A percentile compares a stretch with the other conserved stretches of the same genome.
phyloP scores from a whole-genome alignment of 1,140 invertebrate species.

The Heliothis virescens region DNA sequence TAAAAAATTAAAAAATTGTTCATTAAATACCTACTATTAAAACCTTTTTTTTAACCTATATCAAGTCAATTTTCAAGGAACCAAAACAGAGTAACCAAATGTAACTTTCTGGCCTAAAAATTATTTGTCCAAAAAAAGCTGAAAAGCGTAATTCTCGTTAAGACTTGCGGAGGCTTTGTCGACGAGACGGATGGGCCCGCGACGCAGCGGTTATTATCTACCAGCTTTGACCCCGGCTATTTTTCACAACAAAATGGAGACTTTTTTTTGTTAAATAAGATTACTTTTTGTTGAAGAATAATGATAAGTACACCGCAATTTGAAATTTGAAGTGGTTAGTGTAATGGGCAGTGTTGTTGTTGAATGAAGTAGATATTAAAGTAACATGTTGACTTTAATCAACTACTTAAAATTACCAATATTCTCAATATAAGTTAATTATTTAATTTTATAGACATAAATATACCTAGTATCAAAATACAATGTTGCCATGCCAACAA shows the following conservation, averaged over 20 bases:
- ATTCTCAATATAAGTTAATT: too few relatives aligned
- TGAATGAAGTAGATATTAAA: too few relatives aligned
- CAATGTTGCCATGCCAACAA: neutral
- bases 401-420: too few relatives aligned
- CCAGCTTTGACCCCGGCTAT: conserved; percentile 17
- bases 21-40: too few relatives aligned
- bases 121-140: conserved; percentile 6
- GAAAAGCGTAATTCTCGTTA: conserved; percentile 29
- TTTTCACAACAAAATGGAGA: conserved; percentile 16
- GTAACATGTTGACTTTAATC: too few relatives aligned
- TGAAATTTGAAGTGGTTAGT: neutral
- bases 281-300: conserved; percentile 11
- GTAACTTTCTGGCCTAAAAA: conserved; percentile 5
- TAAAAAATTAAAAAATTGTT: too few relatives aligned
- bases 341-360: neutral
- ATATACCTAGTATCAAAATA: too few relatives aligned
- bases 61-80: neutral
- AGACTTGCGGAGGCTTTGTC: conserved; percentile 41
- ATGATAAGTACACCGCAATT: neutral
- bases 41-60: too few relatives aligned
- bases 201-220: conserved; percentile 26
- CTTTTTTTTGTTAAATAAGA: conserved; percentile 18
- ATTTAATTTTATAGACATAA: too few relatives aligned
- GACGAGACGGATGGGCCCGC: conserved; percentile 40
- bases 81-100: neutral